Evolutionary conservation across 1,140 invertebrate genomes (phyloP), one percentile per base, ranked within the genome.

Genomic region (Cecropterus lyciades): DNA sequence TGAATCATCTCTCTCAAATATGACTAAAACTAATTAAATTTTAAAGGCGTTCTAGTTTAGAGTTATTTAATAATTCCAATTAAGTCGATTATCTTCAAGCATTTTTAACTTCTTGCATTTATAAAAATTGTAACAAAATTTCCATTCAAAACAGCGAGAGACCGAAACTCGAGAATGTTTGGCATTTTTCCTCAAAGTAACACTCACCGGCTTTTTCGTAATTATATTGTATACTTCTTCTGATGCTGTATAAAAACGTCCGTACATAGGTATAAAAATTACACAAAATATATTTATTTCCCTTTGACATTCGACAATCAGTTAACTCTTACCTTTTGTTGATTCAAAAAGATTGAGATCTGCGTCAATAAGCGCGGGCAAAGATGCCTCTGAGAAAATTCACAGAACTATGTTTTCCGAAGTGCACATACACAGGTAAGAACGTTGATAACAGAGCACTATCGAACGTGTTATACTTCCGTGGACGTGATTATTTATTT

Each of bases 281-380:
- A 11, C 33, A 1, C 33, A 43, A 43, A 14, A 14, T 52, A 10
- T 30, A 3, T 14, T 37, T 15, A 17, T 43, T 63, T 40, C 16
- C 51, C 17, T 16, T 52, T 52, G 33, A 52, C 20, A 52, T 16
- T 52, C 40, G 33, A 52, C 14, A 63, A 43, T 49, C 9, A 42
- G n/a, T 63, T 52, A 63, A 63, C 75, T 83, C 85, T 89, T 89
- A 89, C 87, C 87, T 89, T 83, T 76, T 75, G 65, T 75, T 59
- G 63, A 37, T 63, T 27, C 49, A 60, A 75, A 79, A 83, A 76
- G 71, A 73, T 66, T 46, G 63, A 70, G 75, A 83, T 83, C 79
- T 80, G 74, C 78, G 84, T 84, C 73, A 79, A 80, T 83, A 79
- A 74, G 70, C 75, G 73, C 72, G 70, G 72, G 76, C 64, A 70